Base-by-base conservation (phyloP, 1,140 invertebrate species). In the Bombus waltoni region DNA sequence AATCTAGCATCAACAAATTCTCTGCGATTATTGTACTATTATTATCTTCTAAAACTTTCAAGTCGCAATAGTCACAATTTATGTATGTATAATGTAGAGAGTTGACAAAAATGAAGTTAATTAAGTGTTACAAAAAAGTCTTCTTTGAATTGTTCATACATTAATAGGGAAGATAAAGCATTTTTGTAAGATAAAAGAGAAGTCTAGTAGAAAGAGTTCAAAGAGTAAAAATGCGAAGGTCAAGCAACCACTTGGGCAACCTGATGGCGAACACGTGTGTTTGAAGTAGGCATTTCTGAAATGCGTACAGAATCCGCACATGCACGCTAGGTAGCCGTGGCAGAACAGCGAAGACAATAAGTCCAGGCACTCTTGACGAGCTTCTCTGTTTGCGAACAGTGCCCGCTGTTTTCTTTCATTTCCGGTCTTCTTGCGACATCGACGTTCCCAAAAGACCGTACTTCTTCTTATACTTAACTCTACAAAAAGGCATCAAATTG, bases 251-350 rank as follows among this genome's bases (percentile, higher is more conserved):
- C 57, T 74, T 35, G 57, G 57, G 3, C 80, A 74, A 74, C 57
- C 72, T 66, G 72, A 83, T 83, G 81, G 81, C 35, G 71, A 76
- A 66, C 81, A 83, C 72, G 42, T 83, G 81, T 76, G 81, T 83
- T 81, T 32, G 68, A 72, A 59, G 53, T 42, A 62, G 70, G 53
- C 53, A 73, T 81, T 74, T 75, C 71, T 75, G 42, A 81, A 59
- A 76, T 47, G 44, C 72, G 42, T 65, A 35, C 32, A 75, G 81
- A 82, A 82, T 82, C 59, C 35, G 80, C 53, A 35, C n/a, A 47
- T 66, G 81, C 28, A 62, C 53, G 47, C 13, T 71, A 32, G 40
- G 32, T 47, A 57, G 32, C 4, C 13, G n/a, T 25, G 15, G 2
- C 25, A 25, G 28, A 47, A 66, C 22, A 32, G 9, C 57, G 18